Conservation (phyloP, 2,113 vertebrate species). For the Nothoprocta pentlandii region DNA sequence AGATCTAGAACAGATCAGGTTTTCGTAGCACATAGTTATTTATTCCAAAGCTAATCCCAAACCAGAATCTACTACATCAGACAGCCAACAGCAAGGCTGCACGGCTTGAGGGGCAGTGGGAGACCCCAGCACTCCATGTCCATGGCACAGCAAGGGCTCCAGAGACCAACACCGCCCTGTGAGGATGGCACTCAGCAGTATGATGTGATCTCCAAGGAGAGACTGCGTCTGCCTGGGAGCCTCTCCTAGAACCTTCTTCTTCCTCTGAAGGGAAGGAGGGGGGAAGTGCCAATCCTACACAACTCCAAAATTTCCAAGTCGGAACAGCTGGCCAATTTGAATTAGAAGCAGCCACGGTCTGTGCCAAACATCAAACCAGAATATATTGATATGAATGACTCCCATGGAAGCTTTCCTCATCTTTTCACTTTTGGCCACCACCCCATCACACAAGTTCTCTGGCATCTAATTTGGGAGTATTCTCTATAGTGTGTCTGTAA, state of each 20-base stretch:
- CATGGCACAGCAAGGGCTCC: not conserved
- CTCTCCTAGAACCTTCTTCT: not conserved
- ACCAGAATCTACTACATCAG: too few species aligned
- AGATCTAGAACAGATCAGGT: not conserved
- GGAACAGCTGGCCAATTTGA: not conserved
- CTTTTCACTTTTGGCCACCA: not conserved
- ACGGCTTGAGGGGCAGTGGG: rapidly evolving
- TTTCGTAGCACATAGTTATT: not conserved
- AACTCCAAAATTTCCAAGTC: not conserved
- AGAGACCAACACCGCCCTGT: not conserved
- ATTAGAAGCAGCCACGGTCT: not conserved
- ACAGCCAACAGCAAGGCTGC: not conserved
- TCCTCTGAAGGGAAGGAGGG: not conserved
- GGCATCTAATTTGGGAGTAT: not conserved
- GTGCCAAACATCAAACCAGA: not conserved
- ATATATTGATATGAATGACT: not conserved
- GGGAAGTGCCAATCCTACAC: rapidly evolving
- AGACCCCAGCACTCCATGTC: not conserved
- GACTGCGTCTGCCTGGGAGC: rapidly evolving
- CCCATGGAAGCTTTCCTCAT: not conserved
- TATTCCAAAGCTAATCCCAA: too few species aligned
- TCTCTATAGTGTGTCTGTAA: not conserved
- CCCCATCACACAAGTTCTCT: not conserved
- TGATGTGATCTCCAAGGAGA: not conserved
- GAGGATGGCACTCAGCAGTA: not conserved